Evolutionary conservation across 2,113 vertebrate genomes (phyloP), one percentile per base, ranked within the genome.

Genomic region (Ardeotis arabs): DNA sequence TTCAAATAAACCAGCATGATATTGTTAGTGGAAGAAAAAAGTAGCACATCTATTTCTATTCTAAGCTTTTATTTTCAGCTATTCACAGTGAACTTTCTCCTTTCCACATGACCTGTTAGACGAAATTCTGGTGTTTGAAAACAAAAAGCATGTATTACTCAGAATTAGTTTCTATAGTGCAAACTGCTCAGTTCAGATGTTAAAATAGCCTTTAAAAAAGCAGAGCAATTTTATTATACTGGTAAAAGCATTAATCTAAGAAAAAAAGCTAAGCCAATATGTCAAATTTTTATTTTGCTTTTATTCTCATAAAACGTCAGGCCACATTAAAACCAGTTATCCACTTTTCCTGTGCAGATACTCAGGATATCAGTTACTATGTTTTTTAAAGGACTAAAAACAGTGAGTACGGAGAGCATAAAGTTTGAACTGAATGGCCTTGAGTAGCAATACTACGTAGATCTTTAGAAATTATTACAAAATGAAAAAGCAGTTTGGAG

Each of bases 11-110:
- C 5, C 33, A 9, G 12, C 70, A 56, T 23, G 6, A 59, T 33
- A 74, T 8, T 86, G 28, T 25, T 39, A 86, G 33, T 14, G 31
- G 31, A 75, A 87, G 33, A 15, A 4, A 63, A 90, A 70, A 47
- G 4, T 24, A 69, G 45, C 10, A 66, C 12, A 74, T 21, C 13
- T 76, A 49, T 37, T 87, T 89, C 33, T 41, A 8, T 62, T 80
- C 47, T 59, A 85, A 86, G n/a, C n/a, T 72, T 82, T 59, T 80
- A 20, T 59, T 93, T 95, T 90, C 67, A 96, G n/a, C 28, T 73
- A 19, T 47, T 90, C 28, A 55, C 44, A 59, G 16, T 29, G n/a
- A 79, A 77, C 45, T 69, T 85, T 33, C 47, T 89, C 23, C 22
- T 82, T 75, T 90, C 29, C 22, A 85, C 3, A 27, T 21, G 27